These are phyloP conservation scores for Anguilla megastoma DNA, from an alignment of 2,797 vertebrate species.

Conservation along the genomic window DNA sequence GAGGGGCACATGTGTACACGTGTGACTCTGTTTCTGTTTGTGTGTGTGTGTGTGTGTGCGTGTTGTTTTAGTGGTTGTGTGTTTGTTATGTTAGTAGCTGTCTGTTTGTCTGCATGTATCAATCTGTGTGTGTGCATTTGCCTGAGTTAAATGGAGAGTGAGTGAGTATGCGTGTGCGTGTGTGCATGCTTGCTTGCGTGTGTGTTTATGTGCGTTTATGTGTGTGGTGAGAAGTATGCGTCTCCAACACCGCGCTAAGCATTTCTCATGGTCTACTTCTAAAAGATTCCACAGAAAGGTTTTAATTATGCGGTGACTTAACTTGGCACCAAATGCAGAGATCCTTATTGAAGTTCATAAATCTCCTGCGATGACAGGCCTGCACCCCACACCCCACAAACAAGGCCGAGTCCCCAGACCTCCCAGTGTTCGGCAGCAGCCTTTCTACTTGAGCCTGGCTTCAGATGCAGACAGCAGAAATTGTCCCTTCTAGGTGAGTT, in stretches of 20 bases:
- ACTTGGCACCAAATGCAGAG: conserved; percentile 63
- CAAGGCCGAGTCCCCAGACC: conserved; percentile 46
- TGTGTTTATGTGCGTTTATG: not conserved
- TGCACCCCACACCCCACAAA: conserved; percentile 55
- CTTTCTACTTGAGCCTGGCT: conserved; percentile 24
- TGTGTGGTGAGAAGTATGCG: conserved; percentile 27
- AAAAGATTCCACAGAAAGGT: conserved; percentile 66
- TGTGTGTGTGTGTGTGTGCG: conserved; percentile 14
- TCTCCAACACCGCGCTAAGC: conserved; percentile 27
- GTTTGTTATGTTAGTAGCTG: conserved; percentile 26
- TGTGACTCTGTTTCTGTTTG: conserved; percentile 14
- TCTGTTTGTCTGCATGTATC: conserved; percentile 32
- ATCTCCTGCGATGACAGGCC: conserved; percentile 59
- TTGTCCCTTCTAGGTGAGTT: conserved; percentile 40
- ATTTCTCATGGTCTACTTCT: conserved; percentile 59
- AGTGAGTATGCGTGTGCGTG: conserved; percentile 27
- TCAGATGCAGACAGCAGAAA: conserved; percentile 28
- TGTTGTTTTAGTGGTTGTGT: not conserved
- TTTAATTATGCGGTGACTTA: conserved; percentile 70
- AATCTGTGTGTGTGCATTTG: not conserved
- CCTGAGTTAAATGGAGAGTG: conserved; percentile 15
- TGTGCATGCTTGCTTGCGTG: conserved; percentile 24
- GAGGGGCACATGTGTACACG: not conserved
- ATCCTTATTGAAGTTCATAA: conserved; percentile 65
- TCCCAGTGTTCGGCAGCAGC: conserved; percentile 41